Conservation (phyloP, 2,888 invertebrate species). For the Panzeria rudis region DNA sequence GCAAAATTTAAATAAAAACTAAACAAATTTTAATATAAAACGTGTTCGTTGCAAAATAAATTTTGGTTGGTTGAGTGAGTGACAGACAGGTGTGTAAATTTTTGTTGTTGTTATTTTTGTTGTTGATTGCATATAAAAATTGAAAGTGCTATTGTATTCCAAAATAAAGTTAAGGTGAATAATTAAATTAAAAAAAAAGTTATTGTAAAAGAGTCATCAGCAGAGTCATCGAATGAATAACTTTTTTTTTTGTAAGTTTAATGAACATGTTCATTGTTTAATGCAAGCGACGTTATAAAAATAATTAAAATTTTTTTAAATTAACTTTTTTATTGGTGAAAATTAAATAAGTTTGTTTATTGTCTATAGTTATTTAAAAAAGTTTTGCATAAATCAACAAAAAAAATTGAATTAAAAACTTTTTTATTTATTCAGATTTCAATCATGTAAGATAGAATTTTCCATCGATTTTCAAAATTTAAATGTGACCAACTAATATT, state of each 20-base stretch:
- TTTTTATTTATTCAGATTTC: slow-evolving; percentile 50
- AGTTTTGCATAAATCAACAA: background rate
- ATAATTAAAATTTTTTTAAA: background rate
- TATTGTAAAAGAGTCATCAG: background rate
- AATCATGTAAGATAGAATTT: slow-evolving; percentile 16
- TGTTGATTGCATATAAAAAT: slow-evolving; percentile 1
- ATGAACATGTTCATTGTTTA: background rate
- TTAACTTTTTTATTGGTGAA: background rate
- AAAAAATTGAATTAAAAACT: slow-evolving; percentile 3
- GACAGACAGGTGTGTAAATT: background rate
- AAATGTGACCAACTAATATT: slow-evolving; percentile 24
- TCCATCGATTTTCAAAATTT: too few species aligned
- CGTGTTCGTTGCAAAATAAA: slow-evolving; percentile 38
- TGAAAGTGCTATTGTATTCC: slow-evolving; percentile 30
- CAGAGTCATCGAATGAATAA: slow-evolving; percentile 8
- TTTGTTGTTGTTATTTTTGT: background rate
- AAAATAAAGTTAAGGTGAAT: slow-evolving; percentile 4
- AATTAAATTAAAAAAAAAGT: slow-evolving; percentile 3
- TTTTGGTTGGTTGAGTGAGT: slow-evolving; percentile 11
- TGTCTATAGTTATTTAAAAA: background rate
- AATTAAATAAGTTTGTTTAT: slow-evolving; percentile 6
- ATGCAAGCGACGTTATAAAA: background rate
- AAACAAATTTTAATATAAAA: slow-evolving; percentile 56
- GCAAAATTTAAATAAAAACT: slow-evolving; percentile 8
- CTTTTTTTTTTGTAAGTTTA: slow-evolving; percentile 11